phyloP scores from a whole-genome alignment of 2,113 vertebrate species.

The Etia nguti region DNA sequence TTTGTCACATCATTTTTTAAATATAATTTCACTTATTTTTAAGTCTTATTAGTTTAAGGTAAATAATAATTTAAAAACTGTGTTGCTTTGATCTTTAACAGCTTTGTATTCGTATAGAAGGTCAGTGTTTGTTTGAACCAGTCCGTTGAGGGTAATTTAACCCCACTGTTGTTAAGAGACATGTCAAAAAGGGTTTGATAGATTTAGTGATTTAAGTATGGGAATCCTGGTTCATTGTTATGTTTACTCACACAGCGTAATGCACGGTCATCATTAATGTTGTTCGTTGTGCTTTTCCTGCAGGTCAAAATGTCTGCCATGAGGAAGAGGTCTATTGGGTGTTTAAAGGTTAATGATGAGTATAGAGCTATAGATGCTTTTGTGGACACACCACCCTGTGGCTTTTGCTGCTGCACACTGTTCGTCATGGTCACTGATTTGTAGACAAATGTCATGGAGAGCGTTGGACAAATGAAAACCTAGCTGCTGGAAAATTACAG shows the following conservation, averaged over 20 bases:
- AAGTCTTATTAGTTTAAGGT: not conserved
- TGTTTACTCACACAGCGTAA: not conserved
- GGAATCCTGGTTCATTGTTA: not conserved
- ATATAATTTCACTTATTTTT: not conserved
- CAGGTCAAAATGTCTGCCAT: conserved; percentile 8
- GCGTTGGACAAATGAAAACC: conserved; percentile 26
- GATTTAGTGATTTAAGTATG: not conserved
- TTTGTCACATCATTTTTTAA: not conserved
- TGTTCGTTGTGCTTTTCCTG: conserved; percentile 12
- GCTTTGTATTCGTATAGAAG: not conserved
- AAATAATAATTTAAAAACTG: not conserved
- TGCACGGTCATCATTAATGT: conserved; percentile 5
- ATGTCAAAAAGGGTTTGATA: not conserved
- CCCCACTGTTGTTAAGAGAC: not conserved
- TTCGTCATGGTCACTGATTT: conserved; percentile 17
- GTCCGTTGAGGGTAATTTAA: not conserved
- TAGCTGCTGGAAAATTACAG: conserved; percentile 4
- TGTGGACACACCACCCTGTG: conserved; percentile 13
- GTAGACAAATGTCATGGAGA: conserved; percentile 18
- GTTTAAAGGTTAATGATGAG: conserved; percentile 51
- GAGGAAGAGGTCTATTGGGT: conserved; percentile 26
- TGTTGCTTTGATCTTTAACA: not conserved
- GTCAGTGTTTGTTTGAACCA: not conserved
- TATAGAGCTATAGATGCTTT: not conserved
- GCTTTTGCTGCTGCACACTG: not conserved